Base-by-base conservation (phyloP, 2,888 invertebrate genomes). In the Aspidapion aeneum region DNA sequence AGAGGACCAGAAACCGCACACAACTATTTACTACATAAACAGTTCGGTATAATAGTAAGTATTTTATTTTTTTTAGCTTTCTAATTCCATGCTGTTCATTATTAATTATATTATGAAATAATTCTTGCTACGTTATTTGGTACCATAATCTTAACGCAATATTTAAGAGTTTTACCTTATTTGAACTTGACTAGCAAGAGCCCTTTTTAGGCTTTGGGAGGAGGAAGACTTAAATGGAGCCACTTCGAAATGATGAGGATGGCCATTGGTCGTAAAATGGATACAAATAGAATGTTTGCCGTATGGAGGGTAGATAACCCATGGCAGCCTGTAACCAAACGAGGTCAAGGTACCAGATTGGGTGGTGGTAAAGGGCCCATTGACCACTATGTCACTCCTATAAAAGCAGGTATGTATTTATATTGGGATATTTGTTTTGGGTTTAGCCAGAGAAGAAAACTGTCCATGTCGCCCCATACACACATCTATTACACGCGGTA, bases 281-380 rank as follows among this genome's bases (percentile, higher is more conserved):
- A 96, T 72, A 80, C 85, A 18, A 87, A 84, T 67, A 86, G 87
- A 72, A 94, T 93, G 90, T 99, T 98, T 84, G 95, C 96, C 0
- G 83, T 94, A 22, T 99, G 98, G 97, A 84, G 99, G 72, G 83
- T 99, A 0, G 95, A 96, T 72, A 83, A 94, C 0, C 97, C 98
- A 0, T 99, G 98, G 98, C 96, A 98, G 74, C 93, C 98, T 0
- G 81, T 96, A 9, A 93, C 94, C 0, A 94, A 90, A 78, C 93
- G 93, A 78, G 92, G 94, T 0, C 90, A 90, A 78, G 98, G 98
- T 0, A 89, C 90, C 69, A 84, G 95, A 72, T 94, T 97, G 93
- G 98, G 98, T 7, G 96, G 96, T 68, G 98, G 98, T 16, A 99
- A 99, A 84, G 96, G 94, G 5, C 83, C 89, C 0, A 96, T 99